phyloP scores from a whole-genome alignment of 2,797 vertebrate genomes.

The Bradypodion ventrale region DNA sequence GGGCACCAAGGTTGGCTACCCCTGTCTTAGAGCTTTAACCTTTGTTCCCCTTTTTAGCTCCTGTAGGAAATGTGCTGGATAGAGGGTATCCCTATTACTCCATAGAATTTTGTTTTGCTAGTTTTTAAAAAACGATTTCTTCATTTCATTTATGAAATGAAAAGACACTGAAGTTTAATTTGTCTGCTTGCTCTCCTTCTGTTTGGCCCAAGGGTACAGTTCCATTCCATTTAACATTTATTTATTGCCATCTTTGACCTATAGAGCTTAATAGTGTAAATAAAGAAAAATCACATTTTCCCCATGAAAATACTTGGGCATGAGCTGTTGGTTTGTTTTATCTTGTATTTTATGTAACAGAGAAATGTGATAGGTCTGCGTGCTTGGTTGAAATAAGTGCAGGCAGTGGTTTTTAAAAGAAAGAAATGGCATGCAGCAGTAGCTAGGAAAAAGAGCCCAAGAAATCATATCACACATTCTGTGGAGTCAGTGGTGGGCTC shows the following conservation, averaged over 20 bases:
- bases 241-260: conserved; percentile 63
- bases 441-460: conserved; percentile 1
- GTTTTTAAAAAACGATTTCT: conserved; percentile 8
- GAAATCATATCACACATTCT: conserved; percentile 12
- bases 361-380: conserved; percentile 58
- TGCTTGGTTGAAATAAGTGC: conserved; percentile 38
- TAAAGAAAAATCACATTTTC: conserved; percentile 62
- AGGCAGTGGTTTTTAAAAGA: conserved; percentile 41
- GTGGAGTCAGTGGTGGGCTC: too few relatives aligned
- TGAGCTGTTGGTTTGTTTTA: not conserved
- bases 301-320: conserved; percentile 55
- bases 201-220: conserved; percentile 36
- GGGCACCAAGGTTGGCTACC: too few relatives aligned
- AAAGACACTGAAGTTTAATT: conserved; percentile 49
- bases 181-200: conserved; percentile 27
- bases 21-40: not conserved
- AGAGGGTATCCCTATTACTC: not conserved
- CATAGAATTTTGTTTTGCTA: conserved; percentile 26
- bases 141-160: conserved; percentile 39
- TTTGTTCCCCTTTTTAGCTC: not conserved
- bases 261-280: conserved; percentile 38
- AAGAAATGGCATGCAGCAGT: not conserved
- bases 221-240: conserved; percentile 60
- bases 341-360: conserved; percentile 22
- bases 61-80: not conserved